phyloP scores from a whole-genome alignment of 2,797 vertebrate species.

The Anomalospiza imberbis region DNA sequence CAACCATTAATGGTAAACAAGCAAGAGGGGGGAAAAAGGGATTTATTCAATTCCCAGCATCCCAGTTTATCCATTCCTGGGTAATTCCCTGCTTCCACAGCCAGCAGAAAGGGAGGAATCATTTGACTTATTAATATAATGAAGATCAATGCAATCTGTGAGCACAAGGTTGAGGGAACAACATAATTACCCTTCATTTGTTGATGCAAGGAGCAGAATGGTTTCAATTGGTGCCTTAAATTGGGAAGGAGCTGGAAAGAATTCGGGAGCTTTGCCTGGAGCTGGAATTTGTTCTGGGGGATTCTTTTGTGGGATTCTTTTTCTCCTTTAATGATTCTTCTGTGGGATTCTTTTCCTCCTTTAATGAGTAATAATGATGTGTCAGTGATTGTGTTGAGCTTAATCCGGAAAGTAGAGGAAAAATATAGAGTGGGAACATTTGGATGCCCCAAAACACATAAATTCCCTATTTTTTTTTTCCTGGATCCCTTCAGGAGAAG shows the following conservation, averaged over 20 bases:
- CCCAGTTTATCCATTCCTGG: neutral
- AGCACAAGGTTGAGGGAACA: constrained; percentile 1
- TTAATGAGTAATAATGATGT: neutral
- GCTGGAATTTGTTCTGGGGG: neutral
- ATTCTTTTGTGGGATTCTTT: neutral
- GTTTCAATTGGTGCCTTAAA: neutral
- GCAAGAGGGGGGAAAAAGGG: neutral
- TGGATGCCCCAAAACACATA: neutral
- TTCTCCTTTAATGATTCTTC: neutral
- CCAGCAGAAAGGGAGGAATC: neutral
- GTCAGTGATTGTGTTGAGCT: neutral
- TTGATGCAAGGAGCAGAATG: neutral
- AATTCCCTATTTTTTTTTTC: neutral
- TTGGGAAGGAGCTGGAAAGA: neutral
- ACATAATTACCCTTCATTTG: constrained; percentile 3
- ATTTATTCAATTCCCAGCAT: neutral
- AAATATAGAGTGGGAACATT: neutral
- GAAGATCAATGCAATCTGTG: constrained; percentile 17
- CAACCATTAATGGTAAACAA: neutral
- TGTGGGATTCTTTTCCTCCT: neutral
- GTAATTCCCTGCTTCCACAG: neutral
- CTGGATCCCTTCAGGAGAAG: neutral
- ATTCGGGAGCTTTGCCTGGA: neutral
- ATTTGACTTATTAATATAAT: constrained; percentile 11
- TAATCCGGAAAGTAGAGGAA: neutral